These are phyloP conservation scores for Crepidodera aurea DNA, from an alignment of 2,888 invertebrate species.

Conservation along the genomic window DNA sequence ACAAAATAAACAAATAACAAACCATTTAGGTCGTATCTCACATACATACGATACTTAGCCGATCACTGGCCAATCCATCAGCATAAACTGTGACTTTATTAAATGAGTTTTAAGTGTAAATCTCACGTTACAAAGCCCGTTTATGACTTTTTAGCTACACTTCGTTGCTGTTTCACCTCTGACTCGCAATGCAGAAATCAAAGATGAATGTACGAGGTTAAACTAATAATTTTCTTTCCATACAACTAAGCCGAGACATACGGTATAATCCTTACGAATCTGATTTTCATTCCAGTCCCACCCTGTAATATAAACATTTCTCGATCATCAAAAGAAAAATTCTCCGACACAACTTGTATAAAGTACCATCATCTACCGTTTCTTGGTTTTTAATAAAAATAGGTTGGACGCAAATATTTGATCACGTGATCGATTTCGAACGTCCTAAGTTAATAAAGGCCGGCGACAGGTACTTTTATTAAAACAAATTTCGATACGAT, in stretches of 20 bases:
- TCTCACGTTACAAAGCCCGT: constrained; percentile 34
- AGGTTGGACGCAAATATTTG: constrained; percentile 16
- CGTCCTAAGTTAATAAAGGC: constrained; percentile 33
- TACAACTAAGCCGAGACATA: no score
- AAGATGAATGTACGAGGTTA: neutral
- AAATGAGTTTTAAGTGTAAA: constrained; percentile 32
- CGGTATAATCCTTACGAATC: no score
- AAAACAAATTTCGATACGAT: constrained; percentile 21
- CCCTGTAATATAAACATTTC: no score
- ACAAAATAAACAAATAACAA: neutral
- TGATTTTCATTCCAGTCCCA: no score
- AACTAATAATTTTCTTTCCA: neutral
- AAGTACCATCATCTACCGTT: neutral
- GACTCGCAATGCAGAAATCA: constrained; percentile 2
- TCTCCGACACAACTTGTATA: neutral
- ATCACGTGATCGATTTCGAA: constrained; percentile 13
- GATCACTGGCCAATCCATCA: constrained; percentile 17
- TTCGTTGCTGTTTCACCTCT: constrained; percentile 10
- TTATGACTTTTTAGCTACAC: constrained; percentile 31
- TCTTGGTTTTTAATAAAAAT: neutral
- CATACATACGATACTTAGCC: constrained; percentile 4
- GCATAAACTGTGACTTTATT: constrained; percentile 37
- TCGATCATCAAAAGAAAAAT: neutral
- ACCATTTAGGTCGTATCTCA: constrained; percentile 13
- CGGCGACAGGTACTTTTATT: constrained; percentile 32